These are phyloP conservation scores for Tetragonisca angustula DNA, from an alignment of 2,888 invertebrate species.

Conservation along the genomic window DNA sequence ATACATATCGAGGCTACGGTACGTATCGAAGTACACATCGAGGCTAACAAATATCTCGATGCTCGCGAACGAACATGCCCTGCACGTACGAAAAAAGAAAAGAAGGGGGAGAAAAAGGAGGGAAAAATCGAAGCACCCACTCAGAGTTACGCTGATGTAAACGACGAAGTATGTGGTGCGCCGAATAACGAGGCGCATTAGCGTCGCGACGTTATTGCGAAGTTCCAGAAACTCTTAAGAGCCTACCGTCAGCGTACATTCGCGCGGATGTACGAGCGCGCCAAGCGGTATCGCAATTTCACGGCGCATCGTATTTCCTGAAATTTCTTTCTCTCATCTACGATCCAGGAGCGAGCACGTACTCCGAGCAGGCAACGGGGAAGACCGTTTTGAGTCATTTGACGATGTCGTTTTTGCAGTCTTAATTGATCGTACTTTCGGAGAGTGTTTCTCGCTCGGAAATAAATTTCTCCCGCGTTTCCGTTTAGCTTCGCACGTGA, in stretches of 20 bases:
- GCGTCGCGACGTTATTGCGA: conserved; percentile 11
- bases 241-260: conserved; percentile 1
- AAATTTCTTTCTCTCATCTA: conserved; percentile 26
- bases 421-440: no score
- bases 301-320: conserved; percentile 31
- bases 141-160: conserved; percentile 31
- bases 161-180: conserved; percentile 5
- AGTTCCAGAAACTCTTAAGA: conserved; percentile 11
- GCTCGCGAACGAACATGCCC: no score
- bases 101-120: neutral
- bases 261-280: conserved; percentile 1
- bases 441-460: no score
- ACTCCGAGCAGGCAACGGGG: neutral
- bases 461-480: no score
- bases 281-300: conserved; percentile 20
- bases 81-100: neutral
- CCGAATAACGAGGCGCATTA: conserved; percentile 32
- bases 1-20: no score
- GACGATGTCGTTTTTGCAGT: no score
- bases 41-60: no score
- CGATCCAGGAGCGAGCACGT: neutral
- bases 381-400: no score
- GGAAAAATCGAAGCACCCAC: conserved; percentile 12
- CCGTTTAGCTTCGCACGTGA: no score
- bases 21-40: no score